Conservation (phyloP, 2,888 invertebrate genomes). For the Pterobdella sp. region DNA sequence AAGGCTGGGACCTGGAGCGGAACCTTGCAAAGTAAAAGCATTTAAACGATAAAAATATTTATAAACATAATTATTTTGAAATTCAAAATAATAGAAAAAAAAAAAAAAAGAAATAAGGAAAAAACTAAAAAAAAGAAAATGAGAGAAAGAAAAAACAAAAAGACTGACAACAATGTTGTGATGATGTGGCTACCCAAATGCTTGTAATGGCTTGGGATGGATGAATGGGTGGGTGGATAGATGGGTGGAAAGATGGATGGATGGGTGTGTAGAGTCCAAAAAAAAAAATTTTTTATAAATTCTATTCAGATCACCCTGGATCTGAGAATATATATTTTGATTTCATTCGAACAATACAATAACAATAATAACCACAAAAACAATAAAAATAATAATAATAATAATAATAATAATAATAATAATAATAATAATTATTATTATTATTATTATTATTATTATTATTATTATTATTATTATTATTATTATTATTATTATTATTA, state of each 20-base stretch:
- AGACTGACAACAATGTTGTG: not conserved
- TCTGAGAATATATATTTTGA: not conserved
- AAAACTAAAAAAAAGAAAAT: not conserved
- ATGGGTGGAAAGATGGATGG: not conserved
- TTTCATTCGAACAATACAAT: not conserved
- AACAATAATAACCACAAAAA: not conserved
- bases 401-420: not conserved
- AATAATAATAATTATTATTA: slow-evolving; percentile 7
- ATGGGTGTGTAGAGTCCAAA: not conserved
- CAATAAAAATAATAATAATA: not conserved
- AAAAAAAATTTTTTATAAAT: too few relatives aligned
- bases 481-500: not conserved
- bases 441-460: not conserved
- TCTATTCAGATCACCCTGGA: too few relatives aligned
- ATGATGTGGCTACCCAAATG: not conserved
- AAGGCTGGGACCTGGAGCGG: too few relatives aligned
- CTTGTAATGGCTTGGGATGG: not conserved
- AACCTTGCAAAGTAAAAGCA: not conserved
- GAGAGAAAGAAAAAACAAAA: not conserved
- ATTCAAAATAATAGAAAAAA: not conserved
- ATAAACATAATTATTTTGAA: too few relatives aligned
- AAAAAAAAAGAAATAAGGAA: not conserved
- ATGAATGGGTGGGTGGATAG: not conserved
- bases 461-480: not conserved
- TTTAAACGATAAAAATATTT: too few relatives aligned